Evolutionary conservation across 2,888 invertebrate species (phyloP), one percentile per base, ranked within the genome.

Genomic region (Stenoptilia bipunctidactyla): DNA sequence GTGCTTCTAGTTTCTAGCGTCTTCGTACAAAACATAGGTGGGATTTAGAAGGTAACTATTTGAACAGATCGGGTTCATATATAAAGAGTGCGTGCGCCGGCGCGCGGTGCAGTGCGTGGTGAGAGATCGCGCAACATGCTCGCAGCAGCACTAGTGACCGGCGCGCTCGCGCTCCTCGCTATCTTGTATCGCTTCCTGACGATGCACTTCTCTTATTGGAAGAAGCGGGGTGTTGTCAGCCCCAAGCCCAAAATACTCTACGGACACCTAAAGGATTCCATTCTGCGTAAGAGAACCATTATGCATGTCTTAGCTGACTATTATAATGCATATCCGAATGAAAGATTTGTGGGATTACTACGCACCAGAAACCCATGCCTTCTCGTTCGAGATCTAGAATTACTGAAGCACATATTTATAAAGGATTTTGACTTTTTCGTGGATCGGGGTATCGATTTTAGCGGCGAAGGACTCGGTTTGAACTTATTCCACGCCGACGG

Each of bases 161-260:
- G 5, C 25, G 25, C 9, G 5, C 5, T 9, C 25, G 25, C 25
- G 9, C 25, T 25, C 5, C 9, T 9, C 25, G 25, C 9, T 9
- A 9, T 9, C 9, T 6, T 9, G 5, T 61, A 63, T 39, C 55
- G 50, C 46, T 69, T 64, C 38, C 53, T 62, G 25, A 67, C 66
- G 13, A 52, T 9, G 9, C 25, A 25, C 25, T 25, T 25, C 25
- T 6, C 5, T 9, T 9, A 25, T 9, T 25, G 25, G 25, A 25
- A 25, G 25, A 9, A 25, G 25, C 5, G 25, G 9, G 25, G 25
- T 9, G 25, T 25, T 9, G 5, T 25, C 9, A 9, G 25, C 5
- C 25, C 25, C 25, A 25, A 25, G 9, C 25, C 25, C 5, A 9
- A 6, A 5, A 5, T 25, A 9, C 9, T 73, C 25, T 25, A 6